These are phyloP conservation scores for Lasioglossum marginatum DNA, from an alignment of 2,888 invertebrate species.

Conservation along the genomic window DNA sequence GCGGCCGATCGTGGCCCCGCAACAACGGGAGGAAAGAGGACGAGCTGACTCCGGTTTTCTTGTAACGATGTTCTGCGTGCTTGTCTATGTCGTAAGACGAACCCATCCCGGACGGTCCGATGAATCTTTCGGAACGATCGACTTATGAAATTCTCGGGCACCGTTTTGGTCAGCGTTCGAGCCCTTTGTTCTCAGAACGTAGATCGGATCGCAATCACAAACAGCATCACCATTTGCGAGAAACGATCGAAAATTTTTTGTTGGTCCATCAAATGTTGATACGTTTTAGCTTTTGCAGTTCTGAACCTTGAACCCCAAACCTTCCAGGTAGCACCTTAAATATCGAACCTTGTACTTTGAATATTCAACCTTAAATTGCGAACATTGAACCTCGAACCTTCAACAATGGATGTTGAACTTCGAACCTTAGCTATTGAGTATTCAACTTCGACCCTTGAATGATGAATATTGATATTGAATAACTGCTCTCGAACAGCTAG, in stretches of 20 bases:
- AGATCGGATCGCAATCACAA: not conserved
- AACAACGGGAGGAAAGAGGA: slow-evolving; percentile 23
- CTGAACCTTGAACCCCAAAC: no score
- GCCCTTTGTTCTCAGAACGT: not conserved
- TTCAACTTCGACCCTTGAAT: no score
- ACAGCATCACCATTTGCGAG: not conserved
- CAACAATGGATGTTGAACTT: no score
- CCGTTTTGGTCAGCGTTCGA: not conserved
- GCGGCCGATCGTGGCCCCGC: slow-evolving; percentile 10
- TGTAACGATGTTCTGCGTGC: slow-evolving; percentile 25
- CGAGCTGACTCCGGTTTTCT: slow-evolving; percentile 23
- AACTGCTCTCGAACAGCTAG: no score
- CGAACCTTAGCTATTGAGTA: no score
- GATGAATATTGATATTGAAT: no score
- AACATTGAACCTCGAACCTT: no score
- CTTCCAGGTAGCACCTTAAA: no score
- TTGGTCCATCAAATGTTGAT: no score
- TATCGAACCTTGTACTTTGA: no score
- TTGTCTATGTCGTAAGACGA: slow-evolving; percentile 23
- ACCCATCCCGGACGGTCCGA: slow-evolving; percentile 9
- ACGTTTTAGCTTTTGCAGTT: no score
- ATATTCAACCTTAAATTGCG: no score
- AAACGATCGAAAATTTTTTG: not conserved
- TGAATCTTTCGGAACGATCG: slow-evolving; percentile 10
- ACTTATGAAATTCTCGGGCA: slow-evolving; percentile 1